Percentiles rank a stretch among this genome's conserved stretches.
Evolutionary conservation across 2,797 vertebrate species (phyloP).

Genomic region (Sebastes diploproa): DNA sequence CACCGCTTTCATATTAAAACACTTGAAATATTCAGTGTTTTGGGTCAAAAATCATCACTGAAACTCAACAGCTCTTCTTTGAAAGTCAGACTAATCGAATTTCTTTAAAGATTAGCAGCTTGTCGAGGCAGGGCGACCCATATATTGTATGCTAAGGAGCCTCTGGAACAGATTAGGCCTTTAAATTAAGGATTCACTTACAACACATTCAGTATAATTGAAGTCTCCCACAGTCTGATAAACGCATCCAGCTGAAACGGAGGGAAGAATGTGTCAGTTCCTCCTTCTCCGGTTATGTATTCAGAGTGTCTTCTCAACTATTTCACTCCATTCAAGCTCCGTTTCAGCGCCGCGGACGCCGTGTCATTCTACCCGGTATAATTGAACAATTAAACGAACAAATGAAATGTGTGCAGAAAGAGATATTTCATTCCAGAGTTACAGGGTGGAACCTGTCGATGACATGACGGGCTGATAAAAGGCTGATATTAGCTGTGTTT

Average conservation of each 20-base stretch:
- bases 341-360: not conserved
- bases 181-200: slow-evolving; percentile 48
- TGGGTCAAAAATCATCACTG: not conserved
- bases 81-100: slow-evolving; percentile 27
- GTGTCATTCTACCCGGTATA: not conserved
- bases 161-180: slow-evolving; percentile 33
- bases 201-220: slow-evolving; percentile 43
- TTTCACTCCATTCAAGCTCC: not conserved
- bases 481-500: not conserved
- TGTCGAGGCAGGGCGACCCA: slow-evolving; percentile 14
- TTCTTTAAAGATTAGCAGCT: slow-evolving; percentile 24
- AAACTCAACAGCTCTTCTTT: slow-evolving; percentile 1
- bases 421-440: slow-evolving; percentile 12
- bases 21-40: not conserved
- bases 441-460: not conserved
- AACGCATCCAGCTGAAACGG: slow-evolving; percentile 20
- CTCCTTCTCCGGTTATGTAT: not conserved
- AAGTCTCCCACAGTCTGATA: slow-evolving; percentile 34
- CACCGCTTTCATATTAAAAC: not conserved
- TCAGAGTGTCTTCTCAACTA: not conserved
- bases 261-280: not conserved
- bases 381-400: slow-evolving; percentile 20
- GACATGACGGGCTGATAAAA: not conserved
- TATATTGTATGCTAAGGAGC: slow-evolving; percentile 3
- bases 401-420: slow-evolving; percentile 29